phyloP scores from a whole-genome alignment of 2,113 vertebrate genomes.

The Saguinus imperator region DNA sequence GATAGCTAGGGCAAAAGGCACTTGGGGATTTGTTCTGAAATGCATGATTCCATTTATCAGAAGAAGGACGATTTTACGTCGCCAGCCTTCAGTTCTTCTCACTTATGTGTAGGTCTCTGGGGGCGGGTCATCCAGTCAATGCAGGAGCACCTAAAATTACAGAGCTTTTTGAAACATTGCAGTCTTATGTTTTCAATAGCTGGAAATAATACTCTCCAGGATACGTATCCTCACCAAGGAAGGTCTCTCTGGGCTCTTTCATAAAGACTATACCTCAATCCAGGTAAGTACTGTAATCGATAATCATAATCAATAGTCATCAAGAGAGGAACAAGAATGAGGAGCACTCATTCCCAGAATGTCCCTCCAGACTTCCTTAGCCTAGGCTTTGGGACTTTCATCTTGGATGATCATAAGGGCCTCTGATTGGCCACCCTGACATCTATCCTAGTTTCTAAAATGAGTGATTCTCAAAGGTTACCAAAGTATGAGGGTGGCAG shows the following conservation, averaged over 20 bases:
- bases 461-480: background rate
- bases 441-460: background rate
- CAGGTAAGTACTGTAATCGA: background rate
- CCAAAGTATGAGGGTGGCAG: background rate
- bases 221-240: background rate
- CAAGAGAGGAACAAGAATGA: background rate
- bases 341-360: no score
- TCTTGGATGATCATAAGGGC: no score
- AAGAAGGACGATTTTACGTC: background rate
- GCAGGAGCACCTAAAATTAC: background rate
- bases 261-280: background rate
- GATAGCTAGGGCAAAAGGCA: constrained; percentile 32
- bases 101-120: background rate
- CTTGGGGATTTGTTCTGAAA: background rate
- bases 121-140: background rate
- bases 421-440: background rate
- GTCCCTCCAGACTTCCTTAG: background rate
- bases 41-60: constrained; percentile 1
- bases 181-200: background rate
- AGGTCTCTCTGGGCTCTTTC: background rate
- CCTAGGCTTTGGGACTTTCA: background rate
- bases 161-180: background rate
- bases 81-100: background rate
- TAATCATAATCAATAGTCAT: fast-evolving
- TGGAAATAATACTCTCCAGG: background rate